Evolutionary conservation across 64 coral and sea anemone species (phyloP), one percentile per base, ranked within the genome.

Genomic region (Porites australiensis): DNA sequence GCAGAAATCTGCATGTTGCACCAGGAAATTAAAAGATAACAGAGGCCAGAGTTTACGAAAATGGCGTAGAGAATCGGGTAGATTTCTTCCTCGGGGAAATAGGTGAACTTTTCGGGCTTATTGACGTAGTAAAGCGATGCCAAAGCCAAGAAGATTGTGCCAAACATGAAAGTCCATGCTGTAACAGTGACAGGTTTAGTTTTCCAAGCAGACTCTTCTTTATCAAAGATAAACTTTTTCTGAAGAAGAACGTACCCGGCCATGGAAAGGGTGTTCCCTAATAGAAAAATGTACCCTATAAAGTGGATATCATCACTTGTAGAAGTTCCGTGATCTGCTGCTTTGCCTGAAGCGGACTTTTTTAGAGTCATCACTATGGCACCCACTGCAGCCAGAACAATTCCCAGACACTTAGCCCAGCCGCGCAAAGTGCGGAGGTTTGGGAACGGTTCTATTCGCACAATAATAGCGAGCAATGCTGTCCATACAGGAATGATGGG

Each of bases 1-100:
- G 95, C 90, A 45, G 87, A 96, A 50, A 96, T 90, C 64, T 96
- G 91, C 95, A 96, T 96, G 60, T 96, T 96, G 52, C 95, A 93
- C 95, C 95, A 96, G 14, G 95, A 90, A 20, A 96, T 96, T 63
- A 96, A 62, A 51, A 96, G 60, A 64, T 96, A 96, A 68, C 95
- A 96, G 1, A 96, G 44, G 16, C 79, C 21, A 1, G 95, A 96
- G 4, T 87, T 87, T 16, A 96, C 90, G 6, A 96, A 96, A 72
- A 93, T 96, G 21, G 95, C 95, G 16, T 96, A 96, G 1, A 96
- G 10, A 5, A 93, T 77, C 2, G 95, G 95, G 54, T 96, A 96
- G 49, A 96, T 87, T 74, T 96, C 95, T 15, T 96, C 87, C 13
- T 52, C 48, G 8, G 95, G 95, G 54, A 96, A 93, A 21, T 94